Evolutionary conservation across 2,797 vertebrate genomes (phyloP).

Genomic region (Chaetophractus vellerosus): DNA sequence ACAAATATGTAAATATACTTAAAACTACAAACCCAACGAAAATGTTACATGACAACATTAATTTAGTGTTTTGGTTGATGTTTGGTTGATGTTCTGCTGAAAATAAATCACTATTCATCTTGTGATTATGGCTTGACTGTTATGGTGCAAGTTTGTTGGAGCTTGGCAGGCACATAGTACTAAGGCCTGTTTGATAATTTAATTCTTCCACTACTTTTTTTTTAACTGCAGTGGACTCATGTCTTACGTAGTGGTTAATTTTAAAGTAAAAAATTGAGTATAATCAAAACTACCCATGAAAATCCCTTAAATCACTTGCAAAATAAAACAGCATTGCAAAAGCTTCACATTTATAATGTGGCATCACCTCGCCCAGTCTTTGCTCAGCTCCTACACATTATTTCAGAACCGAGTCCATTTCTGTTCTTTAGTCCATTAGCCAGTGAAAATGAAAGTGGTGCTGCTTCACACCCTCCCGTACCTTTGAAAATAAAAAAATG

Average conservation of each 20-base stretch:
- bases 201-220: conserved; percentile 22
- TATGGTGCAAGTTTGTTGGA: not conserved
- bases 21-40: conserved; percentile 44
- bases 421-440: not conserved
- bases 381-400: not conserved
- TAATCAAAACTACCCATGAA: conserved; percentile 54
- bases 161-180: not conserved
- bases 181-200: conserved; percentile 41
- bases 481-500: not conserved
- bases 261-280: conserved; percentile 58
- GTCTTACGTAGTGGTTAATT: conserved; percentile 50
- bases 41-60: conserved; percentile 45
- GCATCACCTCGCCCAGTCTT: not conserved
- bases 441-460: not conserved
- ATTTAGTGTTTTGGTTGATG: conserved; percentile 53
- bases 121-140: conserved; percentile 68
- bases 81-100: conserved; percentile 59
- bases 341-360: not conserved
- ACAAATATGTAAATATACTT: conserved; percentile 67
- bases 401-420: not conserved
- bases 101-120: conserved; percentile 45
- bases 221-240: conserved; percentile 35
- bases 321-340: conserved; percentile 14
- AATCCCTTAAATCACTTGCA: conserved; percentile 30
- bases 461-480: not conserved